Base-by-base conservation (phyloP, 2,797 vertebrate species). In the Rhinatrema bivittatum region DNA sequence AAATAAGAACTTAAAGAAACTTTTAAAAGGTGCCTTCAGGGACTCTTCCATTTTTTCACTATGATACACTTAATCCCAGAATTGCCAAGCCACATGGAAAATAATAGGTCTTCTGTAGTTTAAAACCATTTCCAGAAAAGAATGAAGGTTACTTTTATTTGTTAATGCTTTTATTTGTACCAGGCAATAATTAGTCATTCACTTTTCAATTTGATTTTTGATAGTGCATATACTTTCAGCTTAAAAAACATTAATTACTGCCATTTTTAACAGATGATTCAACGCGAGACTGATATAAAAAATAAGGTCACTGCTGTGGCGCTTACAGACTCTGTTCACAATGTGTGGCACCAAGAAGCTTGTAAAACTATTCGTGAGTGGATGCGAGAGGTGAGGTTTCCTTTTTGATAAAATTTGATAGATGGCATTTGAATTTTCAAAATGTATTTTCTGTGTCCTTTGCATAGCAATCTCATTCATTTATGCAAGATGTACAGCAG, bases 321-420 rank as follows among this genome's bases (percentile, higher is more conserved):
- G 28, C 74, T 98, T 75, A 97, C 93, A 33, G 94, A 97, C 80
- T 98, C 95, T 4, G 86, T 94, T 79, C 94, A 98, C 78, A 97
- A 94, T 50, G 87, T 97, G 67, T 98, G 94, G 95, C 90, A 95
- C 52, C 95, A 98, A 74, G 91, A 95, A 68, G 91, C 78, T 65
- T 90, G 82, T 70, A 94, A 93, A 85, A 84, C 84, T 36, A 86
- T 91, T 39, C 88, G 90, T 56, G 93, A 95, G 39, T 98, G 95
- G 95, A 92, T 97, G 88, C 84, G 90, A 80, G 87, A 97, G 91
- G 95, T 97, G 75, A 85, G 69, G 25, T 29, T 3, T 23, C 44
- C 26, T 39, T 31, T 58, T 30, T 4, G 3, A 45, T 21, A 8
- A 42, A 23, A 35, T 46, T 42, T 39, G 30, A 34, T 36, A 15